phyloP scores from a whole-genome alignment of 1,140 invertebrate species.

The Drosophila novamexicana region DNA sequence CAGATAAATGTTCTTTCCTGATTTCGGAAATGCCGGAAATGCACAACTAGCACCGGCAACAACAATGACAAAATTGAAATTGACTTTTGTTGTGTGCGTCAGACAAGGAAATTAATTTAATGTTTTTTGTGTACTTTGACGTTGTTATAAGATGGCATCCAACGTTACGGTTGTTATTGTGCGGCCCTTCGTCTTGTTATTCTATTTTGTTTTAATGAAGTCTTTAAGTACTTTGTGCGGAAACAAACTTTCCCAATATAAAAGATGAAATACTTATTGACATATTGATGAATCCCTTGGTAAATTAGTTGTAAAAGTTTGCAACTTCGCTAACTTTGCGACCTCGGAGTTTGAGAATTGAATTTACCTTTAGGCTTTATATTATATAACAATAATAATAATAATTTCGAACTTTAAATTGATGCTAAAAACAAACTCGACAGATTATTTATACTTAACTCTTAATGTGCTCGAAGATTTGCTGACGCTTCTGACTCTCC shows the following conservation, averaged over 20 bases:
- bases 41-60: conserved; percentile 6
- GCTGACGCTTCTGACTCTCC: not conserved
- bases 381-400: not conserved
- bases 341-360: not conserved
- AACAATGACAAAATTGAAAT: conserved; percentile 11
- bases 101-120: conserved; percentile 30
- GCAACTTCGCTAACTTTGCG: not conserved
- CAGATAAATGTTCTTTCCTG: not conserved
- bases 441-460: not conserved
- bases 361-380: not conserved
- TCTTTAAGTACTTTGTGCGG: not conserved
- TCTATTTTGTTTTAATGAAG: not conserved
- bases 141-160: not conserved
- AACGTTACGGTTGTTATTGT: conserved; percentile 2
- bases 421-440: no score
- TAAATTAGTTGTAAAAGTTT: not conserved
- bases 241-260: not conserved
- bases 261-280: conserved; percentile 2
- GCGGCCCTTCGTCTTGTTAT: not conserved
- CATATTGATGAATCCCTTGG: conserved; percentile 18
- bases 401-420: not conserved
- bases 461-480: not conserved
- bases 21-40: conserved; percentile 18
- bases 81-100: conserved; percentile 11
- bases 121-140: conserved; percentile 8